Evolutionary conservation across 2,113 vertebrate genomes (phyloP), one percentile per base, ranked within the genome.

Genomic region (Oncorhynchus nerka): DNA sequence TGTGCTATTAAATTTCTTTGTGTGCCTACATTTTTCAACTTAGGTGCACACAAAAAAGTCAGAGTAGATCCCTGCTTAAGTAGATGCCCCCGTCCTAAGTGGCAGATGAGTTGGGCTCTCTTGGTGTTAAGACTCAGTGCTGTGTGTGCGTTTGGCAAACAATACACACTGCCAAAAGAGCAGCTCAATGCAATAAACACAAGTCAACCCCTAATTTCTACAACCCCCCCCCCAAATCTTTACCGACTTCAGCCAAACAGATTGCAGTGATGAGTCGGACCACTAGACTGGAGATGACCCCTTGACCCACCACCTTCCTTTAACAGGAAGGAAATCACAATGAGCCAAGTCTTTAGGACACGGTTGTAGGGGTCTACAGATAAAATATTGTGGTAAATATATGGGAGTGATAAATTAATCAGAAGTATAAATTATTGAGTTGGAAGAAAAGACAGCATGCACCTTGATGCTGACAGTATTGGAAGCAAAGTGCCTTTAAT

Each of bases 401-500:
- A 71, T 48, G 34, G 75, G 32, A 8, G n/a, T 81, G 75, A 74
- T 55, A 19, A 73, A 74, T 71, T 62, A 76, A 65, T 67, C 2
- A 68, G 77, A 79, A 65, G 68, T 81, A 76, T 65, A 75, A 79
- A 83, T 74, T 26, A 65, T 81, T 85, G 39, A 45, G 39, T 3
- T 45, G 39, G 28, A 68, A 22, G n/a, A 59, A 68, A 34, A 16
- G 67, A 73, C 39, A 0, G 39, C 39, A 45, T 32, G 73, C 68
- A 87, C 88, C 66, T 88, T 70, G 64, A 87, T 70, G 81, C 84
- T 83, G 77, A 85, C 70, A 80, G 70, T 71, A 73, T 88, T 81
- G 67, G 83, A 82, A 82, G 89, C 89, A 79, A 92, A 92, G 92
- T 93, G 92, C 91, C 90, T 92, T 91, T 88, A 89, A 86, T 66